Evolutionary conservation across 2,888 invertebrate species (phyloP).

Genomic region (Dynastes grantii): DNA sequence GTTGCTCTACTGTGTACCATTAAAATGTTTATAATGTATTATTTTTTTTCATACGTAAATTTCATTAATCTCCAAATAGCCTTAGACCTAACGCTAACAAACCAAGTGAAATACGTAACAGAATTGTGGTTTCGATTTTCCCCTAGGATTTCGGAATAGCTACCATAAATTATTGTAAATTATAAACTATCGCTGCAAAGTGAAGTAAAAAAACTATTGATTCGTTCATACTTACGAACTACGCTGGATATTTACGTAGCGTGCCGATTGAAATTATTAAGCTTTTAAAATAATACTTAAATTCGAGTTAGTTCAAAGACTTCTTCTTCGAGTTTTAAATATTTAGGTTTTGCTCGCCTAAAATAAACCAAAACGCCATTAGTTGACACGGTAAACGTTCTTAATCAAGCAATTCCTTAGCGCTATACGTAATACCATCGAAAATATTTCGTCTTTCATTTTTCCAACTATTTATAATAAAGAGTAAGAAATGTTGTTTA

Average conservation of each 20-base stretch:
- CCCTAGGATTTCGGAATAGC: neutral
- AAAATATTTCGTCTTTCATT: constrained; percentile 6
- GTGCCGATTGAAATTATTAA: constrained; percentile 22
- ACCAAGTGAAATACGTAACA: no score
- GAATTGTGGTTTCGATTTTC: no score
- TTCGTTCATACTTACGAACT: neutral
- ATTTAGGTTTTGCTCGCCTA: constrained; percentile 30
- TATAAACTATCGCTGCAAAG: constrained; percentile 13
- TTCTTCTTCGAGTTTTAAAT: constrained; percentile 25
- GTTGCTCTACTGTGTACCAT: no score
- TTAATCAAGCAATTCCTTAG: constrained; percentile 10
- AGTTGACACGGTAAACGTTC: constrained; percentile 8
- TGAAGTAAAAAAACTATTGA: neutral
- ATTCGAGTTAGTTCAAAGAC: constrained; percentile 37
- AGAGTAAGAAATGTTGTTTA: constrained; percentile 20
- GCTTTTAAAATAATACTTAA: constrained; percentile 33
- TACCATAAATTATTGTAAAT: constrained; percentile 3
- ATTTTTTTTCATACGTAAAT: no score
- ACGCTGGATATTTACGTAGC: constrained; percentile 13
- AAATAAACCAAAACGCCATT: constrained; percentile 30
- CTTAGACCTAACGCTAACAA: no score
- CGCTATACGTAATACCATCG: neutral
- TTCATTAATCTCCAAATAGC: no score
- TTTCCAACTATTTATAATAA: constrained; percentile 35
- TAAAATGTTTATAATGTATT: no score